Percentiles rank a stretch among this genome's conserved stretches.
These are phyloP conservation scores for Trogon surrucura DNA, from an alignment of 2,113 vertebrate species.

Conservation along the genomic window DNA sequence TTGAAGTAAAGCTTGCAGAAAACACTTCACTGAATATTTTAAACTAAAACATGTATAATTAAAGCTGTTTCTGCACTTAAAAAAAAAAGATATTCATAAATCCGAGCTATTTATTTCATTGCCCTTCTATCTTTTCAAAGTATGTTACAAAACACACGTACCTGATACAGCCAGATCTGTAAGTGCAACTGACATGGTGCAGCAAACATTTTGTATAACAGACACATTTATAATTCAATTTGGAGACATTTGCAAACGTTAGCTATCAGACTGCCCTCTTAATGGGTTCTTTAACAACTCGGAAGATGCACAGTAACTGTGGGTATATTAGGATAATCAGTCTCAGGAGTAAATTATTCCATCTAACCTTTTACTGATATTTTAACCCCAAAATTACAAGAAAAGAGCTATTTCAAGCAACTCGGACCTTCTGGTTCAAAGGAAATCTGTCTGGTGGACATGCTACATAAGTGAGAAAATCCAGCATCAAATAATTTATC, in stretches of 20 bases:
- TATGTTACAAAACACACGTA: not conserved
- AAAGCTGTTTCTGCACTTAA: not conserved
- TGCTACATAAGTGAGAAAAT: not conserved
- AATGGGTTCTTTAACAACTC: constrained; percentile 61
- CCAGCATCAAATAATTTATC: not conserved
- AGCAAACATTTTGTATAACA: constrained; percentile 30
- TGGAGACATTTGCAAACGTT: constrained; percentile 63
- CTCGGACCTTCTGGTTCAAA: not conserved
- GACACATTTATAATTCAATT: constrained; percentile 67
- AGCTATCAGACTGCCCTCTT: constrained; percentile 54
- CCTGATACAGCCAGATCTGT: not conserved
- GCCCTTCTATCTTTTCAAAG: not conserved
- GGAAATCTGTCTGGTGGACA: not conserved
- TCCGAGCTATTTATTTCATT: not conserved
- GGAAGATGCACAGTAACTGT: constrained; percentile 54
- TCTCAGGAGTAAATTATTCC: constrained; percentile 34
- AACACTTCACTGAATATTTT: not conserved
- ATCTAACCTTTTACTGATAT: constrained; percentile 27
- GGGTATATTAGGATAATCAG: constrained; percentile 48
- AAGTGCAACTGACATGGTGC: not conserved
- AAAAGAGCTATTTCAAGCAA: not conserved
- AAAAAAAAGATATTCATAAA: not conserved
- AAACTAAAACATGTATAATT: not conserved
- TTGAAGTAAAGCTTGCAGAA: not conserved
- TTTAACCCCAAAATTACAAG: constrained; percentile 29